Evolutionary conservation across 2,888 invertebrate genomes (phyloP).

Genomic region (Syrista parreyssii): DNA sequence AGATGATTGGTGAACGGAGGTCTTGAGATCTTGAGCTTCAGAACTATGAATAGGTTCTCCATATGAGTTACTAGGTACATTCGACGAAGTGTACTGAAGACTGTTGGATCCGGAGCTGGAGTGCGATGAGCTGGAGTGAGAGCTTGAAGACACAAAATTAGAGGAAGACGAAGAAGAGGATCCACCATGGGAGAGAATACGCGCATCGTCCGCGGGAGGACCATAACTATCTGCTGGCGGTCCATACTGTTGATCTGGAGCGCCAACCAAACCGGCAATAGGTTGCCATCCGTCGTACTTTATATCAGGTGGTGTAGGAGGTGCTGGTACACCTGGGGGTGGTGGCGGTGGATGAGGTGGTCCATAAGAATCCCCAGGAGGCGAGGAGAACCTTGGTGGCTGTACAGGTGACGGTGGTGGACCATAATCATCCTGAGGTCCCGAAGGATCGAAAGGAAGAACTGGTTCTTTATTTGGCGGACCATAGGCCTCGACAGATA

Average conservation of each 20-base stretch:
- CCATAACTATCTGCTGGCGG: constrained; percentile 25
- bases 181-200: constrained; percentile 14
- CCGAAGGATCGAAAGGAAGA: constrained; percentile 37
- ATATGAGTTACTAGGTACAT: constrained; percentile 68
- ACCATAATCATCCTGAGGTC: constrained; percentile 50
- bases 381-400: constrained; percentile 32
- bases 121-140: neutral
- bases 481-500: constrained; percentile 58
- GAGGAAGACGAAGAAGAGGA: constrained; percentile 11
- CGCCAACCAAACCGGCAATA: constrained; percentile 75
- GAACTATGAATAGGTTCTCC: constrained; percentile 66
- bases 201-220: constrained; percentile 8
- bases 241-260: constrained; percentile 43
- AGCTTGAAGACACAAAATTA: neutral
- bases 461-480: constrained; percentile 46
- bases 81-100: constrained; percentile 22
- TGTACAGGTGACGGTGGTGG: constrained; percentile 35
- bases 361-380: constrained; percentile 67
- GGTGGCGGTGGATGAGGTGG: constrained; percentile 73
- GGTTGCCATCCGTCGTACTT: constrained; percentile 90
- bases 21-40: constrained; percentile 57
- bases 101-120: constrained; percentile 5
- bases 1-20: constrained; percentile 48
- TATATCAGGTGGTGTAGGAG: constrained; percentile 80
- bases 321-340: constrained; percentile 78